Conservation (phyloP, 2,797 vertebrate genomes). For the Ibycter americanus region DNA sequence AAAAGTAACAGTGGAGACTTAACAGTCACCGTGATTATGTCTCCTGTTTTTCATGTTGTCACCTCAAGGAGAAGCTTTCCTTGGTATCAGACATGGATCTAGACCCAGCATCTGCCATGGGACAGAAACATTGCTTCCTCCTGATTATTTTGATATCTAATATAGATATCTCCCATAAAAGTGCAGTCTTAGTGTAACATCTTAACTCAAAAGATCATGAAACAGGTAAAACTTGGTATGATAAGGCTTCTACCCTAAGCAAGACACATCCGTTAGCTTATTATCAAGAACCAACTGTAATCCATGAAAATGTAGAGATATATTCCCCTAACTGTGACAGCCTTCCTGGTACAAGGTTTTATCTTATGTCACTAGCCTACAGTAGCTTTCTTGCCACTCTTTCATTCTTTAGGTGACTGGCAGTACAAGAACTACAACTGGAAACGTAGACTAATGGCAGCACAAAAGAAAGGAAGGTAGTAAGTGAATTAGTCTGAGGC, state of each 20-base stretch:
- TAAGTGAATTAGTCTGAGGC: not conserved
- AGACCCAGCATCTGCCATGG: not conserved
- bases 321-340: not conserved
- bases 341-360: not conserved
- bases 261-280: not conserved
- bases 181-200: not conserved
- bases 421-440: not conserved
- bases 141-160: not conserved
- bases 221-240: not conserved
- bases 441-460: not conserved
- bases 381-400: not conserved
- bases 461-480: not conserved
- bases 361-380: not conserved
- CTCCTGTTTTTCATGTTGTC: not conserved
- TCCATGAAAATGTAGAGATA: not conserved
- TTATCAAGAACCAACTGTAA: not conserved
- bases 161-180: not conserved
- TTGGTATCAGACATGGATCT: not conserved
- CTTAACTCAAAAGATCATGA: not conserved
- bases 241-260: not conserved
- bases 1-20: not conserved
- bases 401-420: not conserved
- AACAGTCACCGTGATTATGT: not conserved
- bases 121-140: not conserved
- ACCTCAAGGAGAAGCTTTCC: not conserved